Evolutionary conservation across 2,113 vertebrate species (phyloP).

Genomic region (Paratilapia polleni): DNA sequence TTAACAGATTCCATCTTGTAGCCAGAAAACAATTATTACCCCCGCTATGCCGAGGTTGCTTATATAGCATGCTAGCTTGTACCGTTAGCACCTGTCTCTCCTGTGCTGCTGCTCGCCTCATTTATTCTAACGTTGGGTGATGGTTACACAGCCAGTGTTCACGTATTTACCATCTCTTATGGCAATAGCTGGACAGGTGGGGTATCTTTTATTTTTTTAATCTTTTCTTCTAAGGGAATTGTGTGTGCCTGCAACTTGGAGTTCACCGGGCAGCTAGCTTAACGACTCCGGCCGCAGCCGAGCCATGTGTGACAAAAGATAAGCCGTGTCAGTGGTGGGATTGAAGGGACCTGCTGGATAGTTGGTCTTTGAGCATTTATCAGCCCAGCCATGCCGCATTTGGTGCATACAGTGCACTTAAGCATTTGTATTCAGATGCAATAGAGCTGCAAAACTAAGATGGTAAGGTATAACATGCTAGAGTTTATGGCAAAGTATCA

Average conservation of each 20-base stretch:
- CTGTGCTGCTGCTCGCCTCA: background rate
- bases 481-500: background rate
- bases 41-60: background rate
- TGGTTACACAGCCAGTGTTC: background rate
- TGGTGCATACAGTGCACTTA: background rate
- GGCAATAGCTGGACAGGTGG: rapidly evolving
- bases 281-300: background rate
- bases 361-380: background rate
- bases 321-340: conserved; percentile 7
- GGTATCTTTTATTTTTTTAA: background rate
- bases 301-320: conserved; percentile 20
- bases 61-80: conserved; percentile 36
- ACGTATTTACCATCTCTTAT: background rate
- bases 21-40: too few relatives aligned
- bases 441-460: background rate
- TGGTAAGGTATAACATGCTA: background rate
- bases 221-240: background rate
- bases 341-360: background rate
- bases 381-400: background rate
- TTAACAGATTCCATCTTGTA: rapidly evolving
- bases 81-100: conserved; percentile 44
- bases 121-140: background rate
- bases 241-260: background rate
- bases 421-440: background rate
- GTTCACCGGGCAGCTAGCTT: background rate